A percentile compares a stretch with the other conserved stretches of the same genome.
Evolutionary conservation across 2,797 vertebrate genomes (phyloP).

Genomic region (Sebastes melanostomus): DNA sequence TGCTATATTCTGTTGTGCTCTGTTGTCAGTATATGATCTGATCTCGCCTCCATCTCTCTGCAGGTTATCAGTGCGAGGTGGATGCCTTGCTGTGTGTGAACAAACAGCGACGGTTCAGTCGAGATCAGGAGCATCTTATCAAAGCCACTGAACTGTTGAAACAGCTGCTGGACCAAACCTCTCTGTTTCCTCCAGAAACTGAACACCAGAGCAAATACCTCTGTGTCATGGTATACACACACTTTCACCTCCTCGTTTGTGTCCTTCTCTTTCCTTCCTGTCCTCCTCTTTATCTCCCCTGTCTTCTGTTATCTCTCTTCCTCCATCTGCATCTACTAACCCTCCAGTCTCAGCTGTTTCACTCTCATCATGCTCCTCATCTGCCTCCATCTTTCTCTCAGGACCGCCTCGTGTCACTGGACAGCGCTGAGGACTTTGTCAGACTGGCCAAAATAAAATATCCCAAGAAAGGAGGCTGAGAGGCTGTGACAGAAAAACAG

Average conservation of each 20-base stretch:
- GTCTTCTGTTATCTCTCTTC: neutral
- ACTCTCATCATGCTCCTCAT: neutral
- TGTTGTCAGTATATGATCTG: neutral
- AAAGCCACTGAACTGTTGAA: constrained; percentile 84
- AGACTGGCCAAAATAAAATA: constrained; percentile 83
- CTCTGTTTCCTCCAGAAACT: constrained; percentile 86
- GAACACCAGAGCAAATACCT: constrained; percentile 87
- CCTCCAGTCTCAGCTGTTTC: neutral
- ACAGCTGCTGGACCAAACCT: constrained; percentile 87
- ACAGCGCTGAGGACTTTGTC: constrained; percentile 91
- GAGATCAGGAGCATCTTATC: constrained; percentile 84
- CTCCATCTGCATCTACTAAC: neutral
- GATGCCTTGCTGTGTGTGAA: constrained; percentile 89
- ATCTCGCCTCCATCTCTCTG: neutral
- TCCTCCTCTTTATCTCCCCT: neutral
- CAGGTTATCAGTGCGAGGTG: constrained; percentile 92
- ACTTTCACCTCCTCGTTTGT: neutral
- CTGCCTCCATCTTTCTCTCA: constrained; percentile 45
- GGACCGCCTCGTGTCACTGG: constrained; percentile 90
- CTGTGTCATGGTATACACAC: constrained; percentile 86
- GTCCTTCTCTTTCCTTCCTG: neutral
- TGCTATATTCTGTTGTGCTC: neutral
- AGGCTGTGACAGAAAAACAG: neutral
- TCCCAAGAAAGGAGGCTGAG: constrained; percentile 74
- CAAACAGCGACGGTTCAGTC: constrained; percentile 81